phyloP scores from a whole-genome alignment of 2,888 invertebrate species.

The Amaurobius ferox region DNA sequence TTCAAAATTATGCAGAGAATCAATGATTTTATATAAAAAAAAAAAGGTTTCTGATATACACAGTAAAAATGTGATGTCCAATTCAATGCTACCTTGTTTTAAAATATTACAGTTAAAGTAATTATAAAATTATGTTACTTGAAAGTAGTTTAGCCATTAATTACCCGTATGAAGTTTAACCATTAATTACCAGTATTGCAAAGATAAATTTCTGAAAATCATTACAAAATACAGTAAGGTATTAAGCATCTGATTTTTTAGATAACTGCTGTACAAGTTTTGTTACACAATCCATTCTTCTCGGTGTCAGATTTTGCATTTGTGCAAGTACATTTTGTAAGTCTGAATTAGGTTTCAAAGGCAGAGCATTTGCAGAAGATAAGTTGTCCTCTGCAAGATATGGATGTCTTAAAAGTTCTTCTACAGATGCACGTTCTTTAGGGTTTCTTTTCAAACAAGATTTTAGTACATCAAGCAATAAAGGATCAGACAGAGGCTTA shows the following conservation, averaged over 20 bases:
- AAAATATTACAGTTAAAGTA: too few relatives aligned
- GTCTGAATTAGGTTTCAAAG: constrained; percentile 11
- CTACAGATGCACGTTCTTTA: constrained; percentile 85
- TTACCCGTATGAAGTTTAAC: too few relatives aligned
- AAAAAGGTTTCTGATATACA: too few relatives aligned
- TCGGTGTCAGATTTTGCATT: constrained; percentile 50
- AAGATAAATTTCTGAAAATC: too few relatives aligned
- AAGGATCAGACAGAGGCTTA: constrained; percentile 79
- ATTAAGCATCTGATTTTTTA: neutral
- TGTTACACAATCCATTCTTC: constrained; percentile 43
- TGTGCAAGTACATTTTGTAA: constrained; percentile 34
- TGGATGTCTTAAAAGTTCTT: constrained; percentile 82
- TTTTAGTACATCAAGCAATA: constrained; percentile 82
- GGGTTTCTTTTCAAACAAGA: constrained; percentile 83
- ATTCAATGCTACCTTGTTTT: too few relatives aligned
- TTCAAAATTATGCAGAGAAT: too few relatives aligned
- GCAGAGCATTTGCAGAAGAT: neutral
- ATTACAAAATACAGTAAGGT: too few relatives aligned
- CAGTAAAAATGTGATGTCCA: too few relatives aligned
- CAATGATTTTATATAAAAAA: too few relatives aligned
- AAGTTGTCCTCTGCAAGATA: constrained; percentile 58
- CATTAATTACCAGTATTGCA: too few relatives aligned
- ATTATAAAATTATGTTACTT: too few relatives aligned
- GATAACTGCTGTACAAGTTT: constrained; percentile 40
- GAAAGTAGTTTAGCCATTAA: too few relatives aligned